phyloP scores from a whole-genome alignment of 2,113 vertebrate species.

The Tetrax tetrax region DNA sequence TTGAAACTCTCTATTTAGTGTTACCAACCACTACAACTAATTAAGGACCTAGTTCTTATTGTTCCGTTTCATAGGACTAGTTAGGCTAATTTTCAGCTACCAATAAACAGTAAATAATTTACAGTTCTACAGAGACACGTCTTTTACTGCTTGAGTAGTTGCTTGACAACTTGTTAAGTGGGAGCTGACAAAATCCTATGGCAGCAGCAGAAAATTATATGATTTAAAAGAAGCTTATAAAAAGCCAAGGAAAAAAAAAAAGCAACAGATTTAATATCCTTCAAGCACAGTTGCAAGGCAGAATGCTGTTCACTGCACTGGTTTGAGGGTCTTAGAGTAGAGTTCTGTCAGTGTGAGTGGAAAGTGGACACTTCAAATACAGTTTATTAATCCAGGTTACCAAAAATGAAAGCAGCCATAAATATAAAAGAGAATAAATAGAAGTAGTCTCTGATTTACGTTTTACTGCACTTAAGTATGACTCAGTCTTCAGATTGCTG shows the following conservation, averaged over 20 bases:
- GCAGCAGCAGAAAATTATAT: not conserved
- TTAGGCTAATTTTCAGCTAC: not conserved
- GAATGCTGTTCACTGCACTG: not conserved
- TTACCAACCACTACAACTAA: not conserved
- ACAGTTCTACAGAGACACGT: not conserved
- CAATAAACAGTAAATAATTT: not conserved
- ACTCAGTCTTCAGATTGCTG: not conserved
- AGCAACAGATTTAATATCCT: not conserved
- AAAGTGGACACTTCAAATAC: not conserved
- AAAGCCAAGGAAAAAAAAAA: not conserved
- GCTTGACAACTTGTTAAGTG: not conserved
- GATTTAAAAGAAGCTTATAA: not conserved
- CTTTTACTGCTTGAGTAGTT: not conserved
- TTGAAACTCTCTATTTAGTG: not conserved
- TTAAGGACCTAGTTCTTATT: not conserved
- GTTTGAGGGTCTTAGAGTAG: not conserved
- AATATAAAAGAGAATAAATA: not conserved
- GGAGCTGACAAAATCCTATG: not conserved
- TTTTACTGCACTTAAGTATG: not conserved
- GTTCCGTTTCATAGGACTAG: not conserved
- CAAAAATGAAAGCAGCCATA: not conserved
- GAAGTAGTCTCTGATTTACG: not conserved
- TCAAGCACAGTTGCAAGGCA: not conserved
- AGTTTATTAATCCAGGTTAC: not conserved
- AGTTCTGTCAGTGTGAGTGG: not conserved